Percentiles rank a stretch among this genome's conserved stretches.
Conservation (phyloP, 2,888 invertebrate genomes). For the Agrilus cyanescens region DNA sequence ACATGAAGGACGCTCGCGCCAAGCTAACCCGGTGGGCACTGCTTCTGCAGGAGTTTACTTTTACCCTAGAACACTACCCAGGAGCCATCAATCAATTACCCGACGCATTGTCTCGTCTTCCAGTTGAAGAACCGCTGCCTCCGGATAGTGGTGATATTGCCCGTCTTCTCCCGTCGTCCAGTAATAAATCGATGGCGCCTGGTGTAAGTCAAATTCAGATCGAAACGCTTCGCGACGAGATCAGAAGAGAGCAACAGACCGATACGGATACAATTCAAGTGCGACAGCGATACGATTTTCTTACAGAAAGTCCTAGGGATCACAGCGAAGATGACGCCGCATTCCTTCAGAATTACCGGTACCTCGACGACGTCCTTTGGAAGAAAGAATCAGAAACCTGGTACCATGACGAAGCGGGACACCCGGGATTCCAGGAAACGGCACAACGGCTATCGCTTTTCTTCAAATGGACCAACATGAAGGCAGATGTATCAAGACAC, state of each 20-base stretch:
- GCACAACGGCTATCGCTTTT: neutral
- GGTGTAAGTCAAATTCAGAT: neutral
- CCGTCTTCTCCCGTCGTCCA: neutral
- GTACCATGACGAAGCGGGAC: conserved; percentile 13
- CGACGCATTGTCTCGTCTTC: conserved; percentile 13
- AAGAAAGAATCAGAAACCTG: neutral
- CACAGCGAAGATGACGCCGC: too few relatives aligned
- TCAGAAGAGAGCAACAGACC: too few relatives aligned
- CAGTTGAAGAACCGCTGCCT: neutral
- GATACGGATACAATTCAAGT: too few relatives aligned
- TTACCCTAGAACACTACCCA: conserved; percentile 17
- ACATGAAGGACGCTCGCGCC: conserved; percentile 6
- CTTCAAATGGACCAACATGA: conserved; percentile 10
- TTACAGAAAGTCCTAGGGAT: too few relatives aligned
- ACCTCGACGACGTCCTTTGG: neutral
- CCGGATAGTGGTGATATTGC: neutral
- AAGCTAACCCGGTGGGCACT: conserved; percentile 14
- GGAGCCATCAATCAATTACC: conserved; percentile 14
- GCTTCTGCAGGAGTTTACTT: conserved; percentile 14
- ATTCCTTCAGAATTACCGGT: neutral
- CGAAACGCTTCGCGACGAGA: too few relatives aligned
- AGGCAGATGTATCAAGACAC: conserved; percentile 14
- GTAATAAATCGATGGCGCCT: neutral
- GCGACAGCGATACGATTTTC: too few relatives aligned
- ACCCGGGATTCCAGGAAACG: conserved; percentile 18